Evolutionary conservation across 1,140 invertebrate genomes (phyloP).

Genomic region (Sycobia sp.): DNA sequence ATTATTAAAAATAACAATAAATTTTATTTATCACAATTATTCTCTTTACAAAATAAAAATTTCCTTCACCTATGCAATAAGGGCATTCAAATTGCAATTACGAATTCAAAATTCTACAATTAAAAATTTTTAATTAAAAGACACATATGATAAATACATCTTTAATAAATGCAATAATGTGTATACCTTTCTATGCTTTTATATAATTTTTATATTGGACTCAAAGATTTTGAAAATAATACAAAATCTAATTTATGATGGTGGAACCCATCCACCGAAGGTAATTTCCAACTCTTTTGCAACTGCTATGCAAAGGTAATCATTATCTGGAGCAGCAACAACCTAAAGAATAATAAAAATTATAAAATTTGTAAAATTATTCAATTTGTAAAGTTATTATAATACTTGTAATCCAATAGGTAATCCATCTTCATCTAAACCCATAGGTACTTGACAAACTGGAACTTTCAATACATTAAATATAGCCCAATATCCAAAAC

Average conservation of each 20-base stretch:
- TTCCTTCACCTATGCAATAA: too few relatives aligned
- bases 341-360: constrained; percentile 9
- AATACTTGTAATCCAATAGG: constrained; percentile 57
- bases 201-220: too few relatives aligned
- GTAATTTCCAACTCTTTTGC: constrained; percentile 79
- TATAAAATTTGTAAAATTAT: constrained; percentile 13
- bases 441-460: constrained; percentile 74
- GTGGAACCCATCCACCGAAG: constrained; percentile 84
- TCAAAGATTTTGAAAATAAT: too few relatives aligned
- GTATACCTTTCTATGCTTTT: too few relatives aligned
- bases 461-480: constrained; percentile 88
- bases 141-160: too few relatives aligned
- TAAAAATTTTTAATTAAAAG: too few relatives aligned
- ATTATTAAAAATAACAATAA: too few relatives aligned
- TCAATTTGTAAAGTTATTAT: constrained; percentile 1
- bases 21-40: too few relatives aligned
- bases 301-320: constrained; percentile 82
- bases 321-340: constrained; percentile 76
- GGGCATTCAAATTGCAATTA: too few relatives aligned
- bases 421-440: constrained; percentile 51
- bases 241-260: constrained; percentile 52
- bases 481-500: constrained; percentile 87
- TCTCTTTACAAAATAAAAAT: too few relatives aligned
- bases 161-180: too few relatives aligned
- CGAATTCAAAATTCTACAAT: too few relatives aligned